phyloP scores from a whole-genome alignment of 2,797 vertebrate genomes.

The Sphenodon punctatus region DNA sequence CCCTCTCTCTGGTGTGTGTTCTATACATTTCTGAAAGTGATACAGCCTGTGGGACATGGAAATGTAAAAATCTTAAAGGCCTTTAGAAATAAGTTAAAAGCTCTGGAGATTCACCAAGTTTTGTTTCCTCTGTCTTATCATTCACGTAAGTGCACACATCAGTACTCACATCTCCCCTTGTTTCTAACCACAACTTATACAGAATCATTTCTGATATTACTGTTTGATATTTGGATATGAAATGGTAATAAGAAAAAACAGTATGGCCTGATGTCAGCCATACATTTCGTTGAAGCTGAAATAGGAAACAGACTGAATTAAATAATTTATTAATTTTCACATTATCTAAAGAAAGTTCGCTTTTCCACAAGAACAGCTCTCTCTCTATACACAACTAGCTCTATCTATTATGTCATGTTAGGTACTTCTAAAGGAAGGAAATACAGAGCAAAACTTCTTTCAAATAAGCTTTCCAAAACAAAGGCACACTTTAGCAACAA shows the following conservation, averaged over 20 bases:
- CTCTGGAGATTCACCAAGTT: background rate
- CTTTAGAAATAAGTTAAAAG: background rate
- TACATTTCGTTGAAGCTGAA: background rate
- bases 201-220: background rate
- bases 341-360: background rate
- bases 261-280: background rate
- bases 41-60: background rate
- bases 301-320: fast-evolving
- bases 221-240: background rate
- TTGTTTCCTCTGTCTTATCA: background rate
- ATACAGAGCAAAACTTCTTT: background rate
- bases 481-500: background rate
- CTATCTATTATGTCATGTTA: background rate
- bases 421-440: background rate
- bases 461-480: conserved; percentile 20
- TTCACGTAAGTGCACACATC: background rate
- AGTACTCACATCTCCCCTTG: background rate
- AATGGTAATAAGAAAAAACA: background rate
- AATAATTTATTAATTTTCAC: background rate
- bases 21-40: background rate
- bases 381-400: background rate
- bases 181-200: background rate
- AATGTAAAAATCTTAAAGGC: fast-evolving
- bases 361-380: background rate
- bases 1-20: background rate